Percentiles rank a stretch among this genome's conserved stretches.
Conservation (phyloP, 2,113 vertebrate genomes). For the Phoenicopterus ruber region DNA sequence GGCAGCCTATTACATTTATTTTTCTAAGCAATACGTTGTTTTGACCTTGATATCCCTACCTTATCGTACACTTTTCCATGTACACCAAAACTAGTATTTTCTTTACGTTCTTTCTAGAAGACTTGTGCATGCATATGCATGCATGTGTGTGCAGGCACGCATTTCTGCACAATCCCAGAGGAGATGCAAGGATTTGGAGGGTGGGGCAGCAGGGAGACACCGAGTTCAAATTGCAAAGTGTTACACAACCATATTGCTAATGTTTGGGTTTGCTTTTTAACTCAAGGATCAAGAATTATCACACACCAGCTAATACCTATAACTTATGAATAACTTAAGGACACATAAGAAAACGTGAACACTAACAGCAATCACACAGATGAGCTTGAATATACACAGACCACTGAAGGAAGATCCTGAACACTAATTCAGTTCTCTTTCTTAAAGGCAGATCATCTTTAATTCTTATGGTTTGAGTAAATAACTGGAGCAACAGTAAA, state of each 20-base stretch:
- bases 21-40: not conserved
- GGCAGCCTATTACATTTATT: not conserved
- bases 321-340: not conserved
- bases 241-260: not conserved
- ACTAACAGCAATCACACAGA: not conserved
- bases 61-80: not conserved
- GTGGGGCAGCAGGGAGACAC: not conserved
- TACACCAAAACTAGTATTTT: not conserved
- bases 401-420: not conserved
- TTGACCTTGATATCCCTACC: not conserved
- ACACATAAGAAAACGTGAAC: not conserved
- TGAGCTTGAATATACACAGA: not conserved
- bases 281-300: not conserved
- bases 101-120: not conserved
- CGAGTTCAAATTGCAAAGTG: not conserved
- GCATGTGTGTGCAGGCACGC: not conserved
- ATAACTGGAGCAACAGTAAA: not conserved
- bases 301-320: not conserved
- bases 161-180: not conserved
- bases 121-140: rapidly evolving
- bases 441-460: not conserved
- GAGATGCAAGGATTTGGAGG: not conserved
- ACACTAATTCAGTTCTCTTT: not conserved
- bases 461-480: not conserved
- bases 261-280: not conserved